phyloP scores from a whole-genome alignment of 2,797 vertebrate species.

The Peromyscus eremicus region DNA sequence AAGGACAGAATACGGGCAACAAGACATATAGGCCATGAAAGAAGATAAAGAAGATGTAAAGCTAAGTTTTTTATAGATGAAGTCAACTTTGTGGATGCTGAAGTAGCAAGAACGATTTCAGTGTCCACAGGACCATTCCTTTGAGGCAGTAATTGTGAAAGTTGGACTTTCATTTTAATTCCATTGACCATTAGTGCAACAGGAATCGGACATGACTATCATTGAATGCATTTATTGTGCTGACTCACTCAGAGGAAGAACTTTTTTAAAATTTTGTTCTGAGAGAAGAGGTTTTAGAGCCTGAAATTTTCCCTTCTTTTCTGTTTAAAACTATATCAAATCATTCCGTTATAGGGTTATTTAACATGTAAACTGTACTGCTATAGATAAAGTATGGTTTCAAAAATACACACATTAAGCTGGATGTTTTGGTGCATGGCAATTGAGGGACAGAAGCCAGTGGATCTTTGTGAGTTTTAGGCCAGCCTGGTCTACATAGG shows the following conservation, averaged over 20 bases:
- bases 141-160: not conserved
- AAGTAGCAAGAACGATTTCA: not conserved
- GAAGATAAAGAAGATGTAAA: not conserved
- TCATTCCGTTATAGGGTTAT: not conserved
- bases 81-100: not conserved
- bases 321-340: not conserved
- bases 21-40: not conserved
- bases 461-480: not conserved
- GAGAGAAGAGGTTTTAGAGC: not conserved
- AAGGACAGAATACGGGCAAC: not conserved
- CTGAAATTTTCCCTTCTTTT: not conserved
- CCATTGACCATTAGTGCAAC: not conserved
- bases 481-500: not conserved
- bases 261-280: not conserved
- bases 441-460: too few relatives aligned
- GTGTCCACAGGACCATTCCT: not conserved
- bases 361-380: not conserved
- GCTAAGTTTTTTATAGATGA: not conserved
- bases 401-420: not conserved
- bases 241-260: not conserved
- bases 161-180: not conserved
- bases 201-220: not conserved
- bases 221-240: not conserved
- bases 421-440: not conserved
- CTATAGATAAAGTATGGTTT: not conserved